Base-by-base conservation (phyloP, 2,797 vertebrate species). In the Champsocephalus gunnari region DNA sequence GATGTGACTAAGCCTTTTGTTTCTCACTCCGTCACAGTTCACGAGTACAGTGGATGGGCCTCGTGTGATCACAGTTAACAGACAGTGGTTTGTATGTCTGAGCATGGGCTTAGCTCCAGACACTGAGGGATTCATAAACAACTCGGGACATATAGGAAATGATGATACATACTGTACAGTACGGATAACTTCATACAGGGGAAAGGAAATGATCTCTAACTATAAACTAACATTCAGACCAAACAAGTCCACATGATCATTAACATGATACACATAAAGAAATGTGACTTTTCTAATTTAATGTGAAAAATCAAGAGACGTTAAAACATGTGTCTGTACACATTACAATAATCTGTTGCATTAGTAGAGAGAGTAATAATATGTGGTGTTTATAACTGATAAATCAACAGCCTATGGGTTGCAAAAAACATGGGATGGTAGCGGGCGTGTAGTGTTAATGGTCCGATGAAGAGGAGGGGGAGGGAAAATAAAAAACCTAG, bases 141-240 rank as follows among this genome's bases (percentile, higher is more conserved):
- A 81, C 79, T 56, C 49, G 10, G 75, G 19, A 54, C 34, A 77
- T 93, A 94, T 92, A 93, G 93, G 93, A 95, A 94, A 83, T 84
- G 66, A 66, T 74, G 84, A 89, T 79, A 77, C 83, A 89, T 70
- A 66, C 47, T 57, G 66, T 28, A 65, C 45, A 75, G 34, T 43
- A 68, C 44, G 28, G 54, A 80, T 81, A 54, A 82, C 69, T 64
- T 84, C 81, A 86, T 41, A 6, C 34, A 54, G 72, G 74, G 55
- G 56, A 77, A 76, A 51, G 51, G 48, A 72, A 68, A 61, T 66
- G 14, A 66, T 71, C 73, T 81, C 63, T 82, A 4, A 87, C 55
- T 79, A 85, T 64, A 82, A 75, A 54, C 41, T 14, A 3, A 28
- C 16, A 59, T 48, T 55, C 1, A 71, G 43, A 73, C 62, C 41